phyloP scores from a whole-genome alignment of 2,797 vertebrate species.

The Alcedo atthis region DNA sequence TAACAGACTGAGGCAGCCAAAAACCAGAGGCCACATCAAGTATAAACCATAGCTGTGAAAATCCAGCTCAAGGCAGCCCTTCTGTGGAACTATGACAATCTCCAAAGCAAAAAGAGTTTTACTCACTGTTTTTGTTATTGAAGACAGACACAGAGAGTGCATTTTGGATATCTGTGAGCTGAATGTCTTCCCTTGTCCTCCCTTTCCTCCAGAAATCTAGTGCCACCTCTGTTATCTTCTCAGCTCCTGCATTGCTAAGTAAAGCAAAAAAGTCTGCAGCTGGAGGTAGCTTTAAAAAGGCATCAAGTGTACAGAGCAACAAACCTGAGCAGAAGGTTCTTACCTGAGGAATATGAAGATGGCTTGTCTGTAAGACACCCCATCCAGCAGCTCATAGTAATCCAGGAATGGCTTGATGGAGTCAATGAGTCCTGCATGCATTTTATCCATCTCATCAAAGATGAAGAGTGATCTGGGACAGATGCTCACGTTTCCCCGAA shows the following conservation, averaged over 20 bases:
- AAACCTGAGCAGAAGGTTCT: not conserved
- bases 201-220: slow-evolving; percentile 90
- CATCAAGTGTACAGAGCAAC: not conserved
- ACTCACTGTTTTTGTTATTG: slow-evolving; percentile 93
- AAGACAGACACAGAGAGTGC: slow-evolving; percentile 86
- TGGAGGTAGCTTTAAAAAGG: not conserved
- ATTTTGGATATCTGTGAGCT: slow-evolving; percentile 85
- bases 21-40: not conserved
- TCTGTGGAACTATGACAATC: not conserved
- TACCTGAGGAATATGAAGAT: slow-evolving; percentile 98
- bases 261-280: not conserved
- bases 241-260: slow-evolving; percentile 90
- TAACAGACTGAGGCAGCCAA: not conserved
- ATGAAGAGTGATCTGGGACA: slow-evolving; percentile 92
- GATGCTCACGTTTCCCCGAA: slow-evolving; percentile 87
- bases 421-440: slow-evolving; percentile 92
- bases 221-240: slow-evolving; percentile 85
- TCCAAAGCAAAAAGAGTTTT: not conserved
- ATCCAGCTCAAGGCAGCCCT: not conserved
- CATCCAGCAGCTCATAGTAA: slow-evolving; percentile 88
- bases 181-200: slow-evolving; percentile 85
- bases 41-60: not conserved
- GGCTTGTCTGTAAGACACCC: slow-evolving; percentile 89
- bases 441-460: slow-evolving; percentile 98
- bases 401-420: slow-evolving; percentile 95